These are phyloP conservation scores for Lophotis ruficrista DNA, from an alignment of 2,113 vertebrate species.

Conservation along the genomic window DNA sequence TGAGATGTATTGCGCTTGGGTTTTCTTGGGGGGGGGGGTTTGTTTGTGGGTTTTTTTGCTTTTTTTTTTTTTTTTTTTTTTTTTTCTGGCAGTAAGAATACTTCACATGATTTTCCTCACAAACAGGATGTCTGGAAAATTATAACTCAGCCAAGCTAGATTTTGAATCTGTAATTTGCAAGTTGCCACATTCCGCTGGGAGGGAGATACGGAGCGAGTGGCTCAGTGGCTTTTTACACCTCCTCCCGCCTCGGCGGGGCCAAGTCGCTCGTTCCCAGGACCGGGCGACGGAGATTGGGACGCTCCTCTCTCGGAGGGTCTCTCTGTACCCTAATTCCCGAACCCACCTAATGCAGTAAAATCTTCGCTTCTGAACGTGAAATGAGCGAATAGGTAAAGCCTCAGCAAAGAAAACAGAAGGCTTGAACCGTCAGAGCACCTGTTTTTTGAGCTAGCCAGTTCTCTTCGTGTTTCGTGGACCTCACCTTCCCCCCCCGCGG, in stretches of 20 bases:
- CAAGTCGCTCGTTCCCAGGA: not conserved
- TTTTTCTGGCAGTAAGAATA: not conserved
- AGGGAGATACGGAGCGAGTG: not conserved
- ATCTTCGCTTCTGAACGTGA: not conserved
- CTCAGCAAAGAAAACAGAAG: not conserved
- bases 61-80: not conserved
- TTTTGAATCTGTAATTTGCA: not conserved
- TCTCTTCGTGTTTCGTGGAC: slow-evolving; percentile 31
- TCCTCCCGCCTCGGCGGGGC: not conserved
- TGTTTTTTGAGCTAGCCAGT: slow-evolving; percentile 47
- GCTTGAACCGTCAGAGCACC: slow-evolving; percentile 17
- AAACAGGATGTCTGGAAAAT: slow-evolving; percentile 23
- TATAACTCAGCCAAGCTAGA: not conserved
- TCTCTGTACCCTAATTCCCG: not conserved
- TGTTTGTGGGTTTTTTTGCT: too few species aligned
- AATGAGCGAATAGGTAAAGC: not conserved
- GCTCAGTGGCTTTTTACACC: not conserved
- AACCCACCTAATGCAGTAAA: not conserved
- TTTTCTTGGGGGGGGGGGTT: too few species aligned
- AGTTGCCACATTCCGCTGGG: not conserved
- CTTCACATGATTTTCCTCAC: not conserved
- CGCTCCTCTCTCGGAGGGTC: not conserved
- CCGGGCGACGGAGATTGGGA: rapidly evolving
- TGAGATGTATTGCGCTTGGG: not conserved
- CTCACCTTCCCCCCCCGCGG: not conserved